Base-by-base conservation (phyloP, 2,797 vertebrate species). In the Sitta carolinensis region DNA sequence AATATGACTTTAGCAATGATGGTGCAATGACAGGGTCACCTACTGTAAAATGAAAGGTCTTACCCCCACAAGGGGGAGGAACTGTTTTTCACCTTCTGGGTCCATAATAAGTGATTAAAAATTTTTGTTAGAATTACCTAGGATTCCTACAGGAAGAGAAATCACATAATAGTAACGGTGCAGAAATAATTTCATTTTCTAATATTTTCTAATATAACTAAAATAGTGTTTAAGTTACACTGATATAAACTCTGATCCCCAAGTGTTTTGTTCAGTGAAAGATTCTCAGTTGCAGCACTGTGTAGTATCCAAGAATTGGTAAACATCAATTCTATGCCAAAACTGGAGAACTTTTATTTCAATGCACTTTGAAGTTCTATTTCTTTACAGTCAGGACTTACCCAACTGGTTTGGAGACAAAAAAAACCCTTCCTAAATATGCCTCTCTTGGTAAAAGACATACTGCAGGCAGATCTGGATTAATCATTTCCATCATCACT, bases 401-500 rank as follows among this genome's bases (percentile, higher is more conserved):
- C 22, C 19, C 21, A 81, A 29, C 36, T 36, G 15, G 16, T 66
- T 21, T 62, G 32, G 38, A 94, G 52, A 79, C 26, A 81, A 52
- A 77, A 78, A 91, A 48, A 27, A 51, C 34, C 42, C 43, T 82
- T 78, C 64, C 38, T 86, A 80, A 84, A 57, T 76, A 51, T 45
- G 23, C 12, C 59, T 57, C 73, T 84, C 34, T 89, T 79, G 69
- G 50, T 93, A 94, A 94, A 30, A 79, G 43, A 38, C 34, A 90
- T 68, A 29, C 68, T 75, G 45, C 47, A 55, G 58, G 62, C 38
- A 42, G 52, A 75, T 72, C 63, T 85, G 55, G 54, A 85, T 82
- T 77, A 93, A 89, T 84, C 25, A 76, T 93, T 96, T 93, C 63
- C 57, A 76, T 91, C 77, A 79, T 54, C 62, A 75, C 15, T 62